phyloP scores from a whole-genome alignment of 2,888 invertebrate genomes.

The Chironomus tentans region DNA sequence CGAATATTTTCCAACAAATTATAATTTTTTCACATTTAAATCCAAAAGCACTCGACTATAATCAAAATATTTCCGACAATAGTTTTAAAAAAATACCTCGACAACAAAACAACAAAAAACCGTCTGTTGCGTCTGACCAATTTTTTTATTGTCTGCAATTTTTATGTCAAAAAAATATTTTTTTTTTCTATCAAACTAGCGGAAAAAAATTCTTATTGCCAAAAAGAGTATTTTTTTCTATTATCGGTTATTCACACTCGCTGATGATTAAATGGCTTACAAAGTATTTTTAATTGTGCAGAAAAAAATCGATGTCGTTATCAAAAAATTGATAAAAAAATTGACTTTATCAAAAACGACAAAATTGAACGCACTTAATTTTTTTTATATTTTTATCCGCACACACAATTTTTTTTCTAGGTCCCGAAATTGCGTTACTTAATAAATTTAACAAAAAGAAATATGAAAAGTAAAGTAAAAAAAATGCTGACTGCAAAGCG shows the following conservation, averaged over 20 bases:
- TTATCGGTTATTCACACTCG: slow-evolving; percentile 17
- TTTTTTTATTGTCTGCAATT: neutral
- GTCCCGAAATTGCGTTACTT: too few relatives aligned
- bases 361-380: too few relatives aligned
- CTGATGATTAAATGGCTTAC: neutral
- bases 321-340: too few relatives aligned
- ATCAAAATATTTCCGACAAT: neutral
- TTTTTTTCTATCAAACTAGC: neutral
- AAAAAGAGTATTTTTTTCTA: neutral
- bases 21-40: too few relatives aligned
- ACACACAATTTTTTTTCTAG: neutral
- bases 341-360: too few relatives aligned
- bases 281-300: neutral
- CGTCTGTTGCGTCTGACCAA: neutral
- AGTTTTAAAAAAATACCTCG: neutral
- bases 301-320: neutral
- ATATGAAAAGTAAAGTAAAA: neutral
- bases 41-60: too few relatives aligned
- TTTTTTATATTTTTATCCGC: neutral
- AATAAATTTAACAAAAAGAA: neutral
- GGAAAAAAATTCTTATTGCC: too few relatives aligned
- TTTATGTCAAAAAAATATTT: neutral
- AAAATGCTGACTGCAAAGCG: neutral
- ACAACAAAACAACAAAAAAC: neutral
- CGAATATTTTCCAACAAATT: too few relatives aligned